Base-by-base conservation (phyloP, 2,113 vertebrate species). In the Perca fluviatilis region DNA sequence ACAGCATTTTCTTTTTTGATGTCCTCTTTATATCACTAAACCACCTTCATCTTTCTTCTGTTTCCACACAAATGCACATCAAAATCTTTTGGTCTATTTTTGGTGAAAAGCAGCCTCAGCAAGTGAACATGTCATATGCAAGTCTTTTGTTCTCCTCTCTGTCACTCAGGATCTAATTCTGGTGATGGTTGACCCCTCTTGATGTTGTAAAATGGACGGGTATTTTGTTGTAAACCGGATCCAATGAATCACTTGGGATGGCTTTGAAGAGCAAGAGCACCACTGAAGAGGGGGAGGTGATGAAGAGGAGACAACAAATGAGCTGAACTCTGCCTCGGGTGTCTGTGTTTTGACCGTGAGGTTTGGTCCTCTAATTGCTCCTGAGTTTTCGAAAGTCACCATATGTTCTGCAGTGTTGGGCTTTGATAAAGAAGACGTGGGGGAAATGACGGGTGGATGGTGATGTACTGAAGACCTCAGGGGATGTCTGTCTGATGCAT, bases 121-220 rank as follows among this genome's bases (percentile, higher is more conserved):
- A n/a, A 71, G 74, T 33, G 79, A 84, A 60, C 73, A 65, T 58
- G 73, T 90, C 73, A 82, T 7, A 57, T 12, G 15, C 16, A 36
- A 54, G 43, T 78, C 64, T 36, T 64, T 85, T 87, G 49, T 84
- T 88, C 64, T 67, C 12, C 14, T 80, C 63, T 60, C 71, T 23
- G 51, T 62, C 69, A n/a, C 65, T 81, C 77, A 62, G 74, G 43
- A 86, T 83, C 77, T 88, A 76, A 87, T 80, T 82, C 74, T 80
- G 60, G 64, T 56, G 76, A 82, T 65, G 67, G 67, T n/a, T 83
- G 72, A 83, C 30, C 46, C 14, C 61, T 85, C 71, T 84, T 83
- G 80, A 91, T 86, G 77, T 71, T 79, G 70, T 57, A 13, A 77
- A 86, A 83, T 53, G 69, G 72, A 85, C 53, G 50, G 40, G 53